Percentiles rank a stretch among this genome's conserved stretches.
These are phyloP conservation scores for Lamellibrachia luymesi DNA, from an alignment of 1,140 invertebrate genomes.

Conservation along the genomic window DNA sequence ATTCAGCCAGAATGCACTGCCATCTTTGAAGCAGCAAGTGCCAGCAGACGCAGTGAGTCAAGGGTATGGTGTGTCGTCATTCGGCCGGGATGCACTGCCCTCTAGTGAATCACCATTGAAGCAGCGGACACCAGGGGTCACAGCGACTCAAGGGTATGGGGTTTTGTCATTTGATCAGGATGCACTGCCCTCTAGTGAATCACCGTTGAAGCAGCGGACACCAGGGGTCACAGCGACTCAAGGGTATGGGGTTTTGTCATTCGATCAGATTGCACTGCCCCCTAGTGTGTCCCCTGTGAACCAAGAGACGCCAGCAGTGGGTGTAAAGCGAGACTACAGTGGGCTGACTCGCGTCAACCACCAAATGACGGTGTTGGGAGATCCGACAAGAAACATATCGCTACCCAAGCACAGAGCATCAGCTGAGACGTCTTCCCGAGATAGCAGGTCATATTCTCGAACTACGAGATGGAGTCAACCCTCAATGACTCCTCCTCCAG, in stretches of 20 bases:
- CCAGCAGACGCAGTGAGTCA: background rate
- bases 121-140: background rate
- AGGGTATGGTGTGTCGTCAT: background rate
- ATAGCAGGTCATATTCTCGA: background rate
- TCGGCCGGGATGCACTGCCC: background rate
- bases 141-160: background rate
- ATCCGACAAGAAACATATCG: background rate
- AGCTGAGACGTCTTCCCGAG: too few relatives aligned
- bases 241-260: too few relatives aligned
- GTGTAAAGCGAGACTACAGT: background rate
- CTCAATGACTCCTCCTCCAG: too few relatives aligned
- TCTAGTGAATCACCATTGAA: background rate
- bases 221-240: too few relatives aligned
- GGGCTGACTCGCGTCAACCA: background rate
- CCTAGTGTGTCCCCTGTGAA: background rate
- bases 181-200: too few relatives aligned
- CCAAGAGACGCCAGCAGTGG: background rate
- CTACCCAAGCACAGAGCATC: background rate
- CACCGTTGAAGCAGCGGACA: too few relatives aligned
- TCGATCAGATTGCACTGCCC: too few relatives aligned
- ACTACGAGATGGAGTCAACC: background rate
- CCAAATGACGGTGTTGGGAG: too few relatives aligned
- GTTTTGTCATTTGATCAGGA: background rate
- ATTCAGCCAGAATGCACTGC: background rate
- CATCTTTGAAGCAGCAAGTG: background rate